A percentile compares a stretch with the other conserved stretches of the same genome.
Conservation (phyloP, 2,113 vertebrate species). For the Paedocypris sp. region DNA sequence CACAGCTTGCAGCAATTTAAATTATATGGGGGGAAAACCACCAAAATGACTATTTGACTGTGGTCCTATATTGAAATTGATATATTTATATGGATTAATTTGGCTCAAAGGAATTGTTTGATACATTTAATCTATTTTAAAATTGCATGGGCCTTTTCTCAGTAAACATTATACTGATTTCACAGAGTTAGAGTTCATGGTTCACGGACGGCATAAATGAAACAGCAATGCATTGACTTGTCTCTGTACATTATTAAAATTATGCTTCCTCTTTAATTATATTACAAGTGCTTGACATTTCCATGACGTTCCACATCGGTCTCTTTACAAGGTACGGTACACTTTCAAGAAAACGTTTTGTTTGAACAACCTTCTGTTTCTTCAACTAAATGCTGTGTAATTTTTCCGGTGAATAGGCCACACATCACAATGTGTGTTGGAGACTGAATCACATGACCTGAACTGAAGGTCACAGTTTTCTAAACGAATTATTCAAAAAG, state of each 20-base stretch:
- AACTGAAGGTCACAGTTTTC: not conserved
- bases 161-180: conserved; percentile 26
- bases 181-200: conserved; percentile 20
- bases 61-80: conserved; percentile 52
- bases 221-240: not conserved
- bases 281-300: not conserved
- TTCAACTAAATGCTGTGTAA: not conserved
- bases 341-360: not conserved
- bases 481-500: not conserved
- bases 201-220: not conserved
- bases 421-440: not conserved
- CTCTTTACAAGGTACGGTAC: not conserved
- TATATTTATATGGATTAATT: conserved; percentile 46
- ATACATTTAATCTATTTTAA: conserved; percentile 28
- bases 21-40: conserved; percentile 52
- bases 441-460: not conserved
- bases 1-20: conserved; percentile 57
- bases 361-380: not conserved
- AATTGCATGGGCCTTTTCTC: conserved; percentile 3
- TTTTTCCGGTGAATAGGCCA: not conserved
- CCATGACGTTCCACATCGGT: not conserved
- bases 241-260: conserved; percentile 1
- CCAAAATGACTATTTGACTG: conserved; percentile 55
- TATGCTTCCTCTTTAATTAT: conserved; percentile 7
- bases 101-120: conserved; percentile 32